Base-by-base conservation (phyloP, 2,113 vertebrate genomes). In the Tor tambroides region DNA sequence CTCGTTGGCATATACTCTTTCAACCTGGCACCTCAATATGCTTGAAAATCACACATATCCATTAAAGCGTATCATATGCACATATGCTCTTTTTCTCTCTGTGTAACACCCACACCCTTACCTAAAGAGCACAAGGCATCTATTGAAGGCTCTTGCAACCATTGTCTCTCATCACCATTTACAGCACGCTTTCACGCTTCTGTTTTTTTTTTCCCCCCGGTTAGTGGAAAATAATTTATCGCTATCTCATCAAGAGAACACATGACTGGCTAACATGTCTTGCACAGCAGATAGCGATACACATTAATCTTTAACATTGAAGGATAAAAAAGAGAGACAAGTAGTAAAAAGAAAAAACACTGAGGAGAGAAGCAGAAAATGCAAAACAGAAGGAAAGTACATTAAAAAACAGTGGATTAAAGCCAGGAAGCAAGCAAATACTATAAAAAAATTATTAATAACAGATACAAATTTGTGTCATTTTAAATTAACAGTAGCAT, bases 251-350 rank as follows among this genome's bases (percentile, higher is more conserved):
- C 43, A 78, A 87, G 63, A 75, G 51, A 41, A 11, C 28, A 49
- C 71, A 84, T 78, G 85, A 79, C 65, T 67, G 72, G 15, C 21
- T 75, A 61, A 87, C 56, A 71, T 84, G 65, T 88, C 79, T 87
- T 51, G 78, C 61, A 75, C 21, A 56, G 35, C 76, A 56, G 23
- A 80, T 67, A 28, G 17, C 5, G 10, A 30, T 30, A 10, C 71
- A 23, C 1, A 74, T 74, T 10, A 41, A 2, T 32, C 80, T 76
- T 2, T 86, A 43, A 61, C 86, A 77, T 41, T 10, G 5, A 46
- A 41, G 38, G 38, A 41, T 41, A 41, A 41, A 41, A 41, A 41
- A 0, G 38, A 32, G 38, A 41, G 38, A 41, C 8, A 41, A 7
- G 38, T 41, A 6, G 1, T 41, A 41, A 41, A 5, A 41, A 41